phyloP scores from a whole-genome alignment of 30 jellyfish, hydroid and myxozoan species.

The Turritopsis dohrnii region DNA sequence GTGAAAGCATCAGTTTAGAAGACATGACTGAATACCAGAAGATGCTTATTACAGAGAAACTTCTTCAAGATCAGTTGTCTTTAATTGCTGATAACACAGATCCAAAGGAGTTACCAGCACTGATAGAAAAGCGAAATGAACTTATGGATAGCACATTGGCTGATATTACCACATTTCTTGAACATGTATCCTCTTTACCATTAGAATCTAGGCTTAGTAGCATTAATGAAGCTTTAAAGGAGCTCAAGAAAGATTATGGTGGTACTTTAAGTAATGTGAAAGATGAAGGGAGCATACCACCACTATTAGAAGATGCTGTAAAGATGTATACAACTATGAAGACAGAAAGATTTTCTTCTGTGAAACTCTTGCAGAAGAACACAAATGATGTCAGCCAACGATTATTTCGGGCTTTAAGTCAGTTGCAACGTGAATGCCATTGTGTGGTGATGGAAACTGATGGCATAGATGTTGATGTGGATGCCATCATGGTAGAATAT shows the following conservation, averaged over 20 bases:
- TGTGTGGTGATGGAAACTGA: neutral
- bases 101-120: neutral
- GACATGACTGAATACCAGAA: neutral
- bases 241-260: neutral
- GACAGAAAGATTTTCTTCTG: neutral
- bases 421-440: constrained; percentile 15
- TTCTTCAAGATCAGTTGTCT: neutral
- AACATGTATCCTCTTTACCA: constrained; percentile 7
- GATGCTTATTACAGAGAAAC: neutral
- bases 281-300: neutral
- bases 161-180: neutral
- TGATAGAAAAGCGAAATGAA: neutral
- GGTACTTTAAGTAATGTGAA: neutral
- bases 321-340: neutral
- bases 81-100: neutral
- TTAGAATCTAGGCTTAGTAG: neutral
- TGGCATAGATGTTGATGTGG: neutral
- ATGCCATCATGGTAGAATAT: neutral
- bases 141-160: neutral
- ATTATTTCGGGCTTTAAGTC: neutral
- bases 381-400: neutral
- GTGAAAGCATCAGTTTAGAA: neutral
- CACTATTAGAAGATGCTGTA: neutral
- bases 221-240: neutral
- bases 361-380: neutral